These are phyloP conservation scores for Temnothorax unifasciatus DNA, from an alignment of 2,888 invertebrate genomes.

Conservation along the genomic window DNA sequence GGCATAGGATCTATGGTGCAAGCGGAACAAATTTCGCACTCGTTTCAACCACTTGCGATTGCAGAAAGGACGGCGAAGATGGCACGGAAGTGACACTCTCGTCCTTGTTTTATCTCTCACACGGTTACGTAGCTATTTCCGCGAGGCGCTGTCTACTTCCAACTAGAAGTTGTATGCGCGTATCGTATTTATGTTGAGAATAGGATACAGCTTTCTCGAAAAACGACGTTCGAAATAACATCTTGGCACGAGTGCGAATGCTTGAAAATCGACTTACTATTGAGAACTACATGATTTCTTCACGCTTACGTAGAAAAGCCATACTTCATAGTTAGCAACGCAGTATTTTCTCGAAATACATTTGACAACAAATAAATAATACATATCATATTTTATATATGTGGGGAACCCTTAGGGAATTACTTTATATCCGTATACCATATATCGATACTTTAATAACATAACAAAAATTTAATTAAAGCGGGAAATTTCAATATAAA, in stretches of 20 bases:
- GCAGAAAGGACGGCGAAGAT: slow-evolving; percentile 50
- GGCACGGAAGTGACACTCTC: slow-evolving; percentile 61
- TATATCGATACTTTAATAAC: not conserved
- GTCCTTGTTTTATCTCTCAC: slow-evolving; percentile 63
- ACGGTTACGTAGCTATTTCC: slow-evolving; percentile 70
- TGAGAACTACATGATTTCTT: slow-evolving; percentile 39
- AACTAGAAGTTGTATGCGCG: slow-evolving; percentile 57
- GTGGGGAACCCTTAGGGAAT: not conserved
- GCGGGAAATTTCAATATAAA: not conserved
- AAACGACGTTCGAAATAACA: slow-evolving; percentile 76
- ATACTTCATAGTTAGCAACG: not conserved
- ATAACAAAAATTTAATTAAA: not conserved
- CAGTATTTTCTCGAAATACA: not conserved
- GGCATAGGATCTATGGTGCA: not conserved
- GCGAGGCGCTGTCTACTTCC: slow-evolving; percentile 62
- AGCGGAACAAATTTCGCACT: slow-evolving; percentile 28
- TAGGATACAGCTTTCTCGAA: slow-evolving; percentile 59
- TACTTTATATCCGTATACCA: too few relatives aligned
- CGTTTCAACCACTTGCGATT: slow-evolving; percentile 32
- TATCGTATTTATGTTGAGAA: slow-evolving; percentile 66
- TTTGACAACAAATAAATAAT: not conserved
- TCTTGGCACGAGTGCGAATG: slow-evolving; percentile 71
- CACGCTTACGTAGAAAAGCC: slow-evolving; percentile 9
- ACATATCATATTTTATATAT: not conserved
- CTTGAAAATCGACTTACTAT: slow-evolving; percentile 72